phyloP scores from a whole-genome alignment of 1,140 invertebrate species.

The Atta colombica region DNA sequence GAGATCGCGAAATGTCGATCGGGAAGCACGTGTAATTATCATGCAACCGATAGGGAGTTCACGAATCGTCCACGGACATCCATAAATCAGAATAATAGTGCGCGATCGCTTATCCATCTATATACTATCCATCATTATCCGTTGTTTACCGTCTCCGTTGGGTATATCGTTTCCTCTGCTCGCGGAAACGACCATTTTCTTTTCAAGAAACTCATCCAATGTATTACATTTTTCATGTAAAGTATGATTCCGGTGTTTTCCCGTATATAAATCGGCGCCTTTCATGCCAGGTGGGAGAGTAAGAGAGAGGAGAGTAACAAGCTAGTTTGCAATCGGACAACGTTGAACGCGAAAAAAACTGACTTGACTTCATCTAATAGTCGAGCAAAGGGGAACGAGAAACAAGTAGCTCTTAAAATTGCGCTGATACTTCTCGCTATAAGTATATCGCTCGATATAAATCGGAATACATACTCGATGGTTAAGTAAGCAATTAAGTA shows the following conservation, averaged over 20 bases:
- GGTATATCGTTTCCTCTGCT: conserved; percentile 16
- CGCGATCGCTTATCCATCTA: conserved; percentile 23
- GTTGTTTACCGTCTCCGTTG: conserved; percentile 53
- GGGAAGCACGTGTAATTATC: conserved; percentile 49
- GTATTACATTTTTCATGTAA: conserved; percentile 12
- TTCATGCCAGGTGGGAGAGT: not conserved
- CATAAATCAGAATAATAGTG: conserved; percentile 62
- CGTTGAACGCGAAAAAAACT: not conserved
- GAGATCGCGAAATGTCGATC: conserved; percentile 35
- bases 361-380: conserved; percentile 1
- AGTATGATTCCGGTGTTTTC: not conserved
- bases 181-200: conserved; percentile 31
- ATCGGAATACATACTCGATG: not conserved
- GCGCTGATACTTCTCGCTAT: not conserved
- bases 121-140: conserved; percentile 57
- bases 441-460: not conserved
- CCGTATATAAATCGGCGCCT: not conserved
- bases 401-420: not conserved
- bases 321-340: not conserved
- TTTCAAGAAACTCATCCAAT: conserved; percentile 18
- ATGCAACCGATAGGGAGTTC: conserved; percentile 37
- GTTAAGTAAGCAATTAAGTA: conserved; percentile 26
- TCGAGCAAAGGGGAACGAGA: not conserved
- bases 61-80: conserved; percentile 31
- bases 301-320: not conserved